phyloP scores from a whole-genome alignment of 2,888 invertebrate species.

The Tolmerus cingulatus region DNA sequence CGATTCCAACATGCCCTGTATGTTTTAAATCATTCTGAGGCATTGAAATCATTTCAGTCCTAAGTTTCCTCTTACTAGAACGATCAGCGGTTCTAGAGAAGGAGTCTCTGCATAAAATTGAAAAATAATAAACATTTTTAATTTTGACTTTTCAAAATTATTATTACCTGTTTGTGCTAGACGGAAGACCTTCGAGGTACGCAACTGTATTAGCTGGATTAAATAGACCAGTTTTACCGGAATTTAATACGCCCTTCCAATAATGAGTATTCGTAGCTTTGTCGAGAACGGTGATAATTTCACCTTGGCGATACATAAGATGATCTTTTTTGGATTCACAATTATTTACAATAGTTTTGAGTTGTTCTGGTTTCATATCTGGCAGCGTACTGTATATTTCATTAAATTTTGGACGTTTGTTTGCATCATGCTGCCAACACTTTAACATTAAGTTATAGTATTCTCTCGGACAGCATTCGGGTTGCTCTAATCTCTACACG shows the following conservation, averaged over 20 bases:
- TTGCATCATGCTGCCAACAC: conserved; percentile 95
- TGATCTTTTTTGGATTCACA: conserved; percentile 71
- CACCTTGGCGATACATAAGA: conserved; percentile 84
- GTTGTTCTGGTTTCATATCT: conserved; percentile 90
- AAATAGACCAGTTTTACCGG: conserved; percentile 92
- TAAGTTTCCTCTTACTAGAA: conserved; percentile 72
- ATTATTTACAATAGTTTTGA: conserved; percentile 75
- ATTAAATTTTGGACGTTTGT: conserved; percentile 86
- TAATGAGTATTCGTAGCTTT: conserved; percentile 75
- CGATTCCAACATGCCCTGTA: conserved; percentile 93
- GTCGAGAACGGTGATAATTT: conserved; percentile 91
- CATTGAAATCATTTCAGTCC: conserved; percentile 93
- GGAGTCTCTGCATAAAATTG: conserved; percentile 64
- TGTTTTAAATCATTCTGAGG: conserved; percentile 98
- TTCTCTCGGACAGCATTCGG: conserved; percentile 93
- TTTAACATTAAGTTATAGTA: conserved; percentile 92
- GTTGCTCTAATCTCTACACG: conserved; percentile 83
- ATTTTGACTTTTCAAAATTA: not conserved
- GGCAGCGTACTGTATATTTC: conserved; percentile 82
- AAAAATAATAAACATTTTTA: not conserved
- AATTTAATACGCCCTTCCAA: conserved; percentile 91
- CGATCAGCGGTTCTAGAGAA: conserved; percentile 69
- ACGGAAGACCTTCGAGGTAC: conserved; percentile 72
- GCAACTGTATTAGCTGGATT: conserved; percentile 90
- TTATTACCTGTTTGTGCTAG: conserved; percentile 55